Base-by-base conservation (phyloP, 2,113 vertebrate genomes). In the Toxotes chatareus region DNA sequence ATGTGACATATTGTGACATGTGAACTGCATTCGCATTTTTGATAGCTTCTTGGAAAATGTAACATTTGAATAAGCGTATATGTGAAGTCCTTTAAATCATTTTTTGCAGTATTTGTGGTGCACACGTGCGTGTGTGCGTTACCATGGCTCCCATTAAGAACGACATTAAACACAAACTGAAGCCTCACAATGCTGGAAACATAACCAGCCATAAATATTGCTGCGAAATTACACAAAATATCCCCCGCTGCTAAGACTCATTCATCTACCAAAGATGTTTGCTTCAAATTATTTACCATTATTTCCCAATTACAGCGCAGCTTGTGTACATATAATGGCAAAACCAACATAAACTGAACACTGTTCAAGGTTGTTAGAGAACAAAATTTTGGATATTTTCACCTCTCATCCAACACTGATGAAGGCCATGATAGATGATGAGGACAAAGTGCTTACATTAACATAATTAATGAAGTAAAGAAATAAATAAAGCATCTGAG, bases 141-240 rank as follows among this genome's bases (percentile, higher is more conserved):
- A 17, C 31, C 49, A 57, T 42, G 53, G 57, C 34, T 55, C 34
- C 23, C 34, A 42, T 65, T 56, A 21, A 51, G 9, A 63, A 19
- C 0, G 42, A 60, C 46, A 69, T 73, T 73, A 82, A 79, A 83
- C 59, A 71, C 36, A 77, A 84, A 79, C 42, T 70, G 80, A 64
- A 51, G 55, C 57, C 11, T 49, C 12, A 31, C 10, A 40, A 67
- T 76, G 56, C 59, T 87, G 79, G 40, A 27, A 73, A 59, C 0
- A 66, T 14, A 56, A 9, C 55, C 21, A 63, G 19, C 12, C 32
- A 46, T 55, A 64, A 76, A 66, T 79, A 69, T 42, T 46, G 5
- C 47, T 42, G 55, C 14, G 11, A 55, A 63, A 67, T 68, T 31
- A 64, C 51, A 64, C 34, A 86, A 66, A 86, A 74, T 42, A 80